Evolutionary conservation across 2,797 vertebrate genomes (phyloP), one percentile per base, ranked within the genome.

Genomic region (Parauchenoglanis punctatus): DNA sequence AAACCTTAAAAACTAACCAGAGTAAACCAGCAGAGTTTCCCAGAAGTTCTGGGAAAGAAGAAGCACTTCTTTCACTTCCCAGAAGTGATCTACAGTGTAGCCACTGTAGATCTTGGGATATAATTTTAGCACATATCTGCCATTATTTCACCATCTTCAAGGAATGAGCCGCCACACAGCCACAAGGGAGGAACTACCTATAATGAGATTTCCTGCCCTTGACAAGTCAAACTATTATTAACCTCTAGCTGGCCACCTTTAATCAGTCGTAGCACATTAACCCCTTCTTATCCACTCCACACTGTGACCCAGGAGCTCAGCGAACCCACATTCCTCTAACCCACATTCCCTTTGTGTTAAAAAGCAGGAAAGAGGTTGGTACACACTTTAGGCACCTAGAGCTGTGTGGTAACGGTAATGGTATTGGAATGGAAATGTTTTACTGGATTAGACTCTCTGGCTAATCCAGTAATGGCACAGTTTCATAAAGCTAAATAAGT

Each of bases 221-320:
- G 83, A 89, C 88, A 87, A 86, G 85, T 85, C 63, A 58, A 87
- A 61, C 85, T 89, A 86, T 89, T 86, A 91, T 90, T 87, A 90
- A 87, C 68, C 76, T 85, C 73, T 88, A 80, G 52, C 58, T 81
- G 75, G 61, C 65, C 56, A 86, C 54, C 83, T 61, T 81, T 88
- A 85, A 88, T 88, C 83, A 88, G 68, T 56, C 46, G 13, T 70
- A 81, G 73, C 77, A 25, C 56, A 90, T 86, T 89, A 89, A 89
- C 68, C 68, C 75, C 20, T 23, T 81, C 68, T 56, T 85, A 87
- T 84, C 84, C 61, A 15, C 1, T 58, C 85, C 13, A 44, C 40
- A 85, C 67, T 82, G 49, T 88, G 80, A 87, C 85, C 87, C 85
- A 73, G 59, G 88, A 86, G 76, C 73, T 78, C 68, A 59, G 72